phyloP scores from a whole-genome alignment of 2,888 invertebrate genomes.

The Pollenia angustigena region DNA sequence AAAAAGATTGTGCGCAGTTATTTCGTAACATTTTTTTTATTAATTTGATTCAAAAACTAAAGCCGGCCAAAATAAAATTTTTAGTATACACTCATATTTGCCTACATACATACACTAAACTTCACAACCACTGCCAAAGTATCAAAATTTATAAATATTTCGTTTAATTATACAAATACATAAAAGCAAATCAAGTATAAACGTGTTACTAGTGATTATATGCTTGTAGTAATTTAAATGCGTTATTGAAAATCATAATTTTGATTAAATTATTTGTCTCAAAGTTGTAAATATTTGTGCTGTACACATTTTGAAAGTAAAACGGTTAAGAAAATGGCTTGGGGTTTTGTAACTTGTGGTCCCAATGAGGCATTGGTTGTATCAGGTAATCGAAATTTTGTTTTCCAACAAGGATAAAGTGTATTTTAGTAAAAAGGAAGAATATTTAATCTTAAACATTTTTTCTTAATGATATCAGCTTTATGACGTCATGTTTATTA shows the following conservation, averaged over 20 bases:
- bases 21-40: background rate
- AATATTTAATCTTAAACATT: background rate
- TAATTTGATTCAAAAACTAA: slow-evolving; percentile 32
- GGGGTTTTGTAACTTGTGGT: slow-evolving; percentile 97
- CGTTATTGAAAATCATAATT: background rate
- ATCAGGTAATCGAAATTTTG: slow-evolving; percentile 87
- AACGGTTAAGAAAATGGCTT: slow-evolving; percentile 85
- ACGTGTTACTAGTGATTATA: background rate
- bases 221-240: background rate
- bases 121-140: slow-evolving; percentile 52
- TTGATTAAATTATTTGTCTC: background rate
- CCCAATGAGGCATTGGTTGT: slow-evolving; percentile 97
- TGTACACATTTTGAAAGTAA: background rate
- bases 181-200: slow-evolving; percentile 9
- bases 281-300: background rate
- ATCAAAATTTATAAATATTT: slow-evolving; percentile 17
- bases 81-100: slow-evolving; percentile 69
- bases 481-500: slow-evolving; percentile 78
- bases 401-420: background rate
- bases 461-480: slow-evolving; percentile 63
- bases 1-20: slow-evolving; percentile 63
- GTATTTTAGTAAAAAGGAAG: background rate
- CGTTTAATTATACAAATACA: background rate
- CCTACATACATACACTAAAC: slow-evolving; percentile 28
- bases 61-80: slow-evolving; percentile 67